Base-by-base conservation (phyloP, 2,797 vertebrate genomes). In the Helicolenus hilgendorfi region DNA sequence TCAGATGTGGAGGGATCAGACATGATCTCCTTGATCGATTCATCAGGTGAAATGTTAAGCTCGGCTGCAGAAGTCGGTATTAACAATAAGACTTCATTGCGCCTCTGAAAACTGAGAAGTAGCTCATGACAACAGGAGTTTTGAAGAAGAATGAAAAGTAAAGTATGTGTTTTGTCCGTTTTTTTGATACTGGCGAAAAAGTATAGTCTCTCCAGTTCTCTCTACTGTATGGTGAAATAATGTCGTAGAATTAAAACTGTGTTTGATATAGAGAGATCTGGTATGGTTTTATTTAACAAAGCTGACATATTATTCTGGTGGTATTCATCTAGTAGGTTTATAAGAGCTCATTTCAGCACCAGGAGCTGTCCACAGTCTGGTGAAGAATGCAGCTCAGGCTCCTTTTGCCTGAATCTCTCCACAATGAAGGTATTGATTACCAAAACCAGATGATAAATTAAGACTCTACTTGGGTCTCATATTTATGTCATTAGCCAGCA, bases 1-100 rank as follows among this genome's bases (percentile, higher is more conserved):
- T 68, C 55, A 56, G 65, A 29, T 33, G 35, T 70, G 56, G 56
- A 73, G 56, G 36, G 53, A 75, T 89, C 79, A 85, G 79, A 71
- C 59, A 26, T 41, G 73, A 88, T 65, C 79, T 77, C n/a, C 69
- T 35, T 22, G 68, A 78, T 65, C 4, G 31, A 75, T 81, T 78
- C 45, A 59, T 70, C 58, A 22, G 29, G 31, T 77, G 67, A 59
- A 31, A 74, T 49, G 35, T 71, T 79, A 63, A 80, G 60, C 72
- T 72, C 0, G 2, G 72, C 64, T 69, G 9, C 45, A 60, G 55
- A 36, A 83, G 26, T 36, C 14, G 38, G 33, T 22, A 58, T 79
- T 70, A 18, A 26, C 75, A 83, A 69, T 71, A 81, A 36, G 22
- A 74, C n/a, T 69, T 70, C 4, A 15, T 29, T 29, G 22, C 67